Conservation (phyloP, 2,888 invertebrate species). For the Drosophila longiperda region DNA sequence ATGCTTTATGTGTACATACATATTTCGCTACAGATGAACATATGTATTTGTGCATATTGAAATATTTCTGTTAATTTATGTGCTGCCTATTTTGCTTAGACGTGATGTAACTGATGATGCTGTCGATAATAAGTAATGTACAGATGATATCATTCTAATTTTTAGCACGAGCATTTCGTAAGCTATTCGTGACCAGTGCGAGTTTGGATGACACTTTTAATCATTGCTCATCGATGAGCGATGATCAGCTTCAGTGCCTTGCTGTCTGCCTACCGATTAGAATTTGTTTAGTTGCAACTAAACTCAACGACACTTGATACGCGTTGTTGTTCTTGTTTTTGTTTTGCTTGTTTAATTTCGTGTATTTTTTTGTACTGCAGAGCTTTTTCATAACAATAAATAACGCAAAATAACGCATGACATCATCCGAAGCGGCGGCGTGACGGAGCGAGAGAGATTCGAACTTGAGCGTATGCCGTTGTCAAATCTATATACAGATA, state of each 20-base stretch:
- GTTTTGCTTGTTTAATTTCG: slow-evolving; percentile 43
- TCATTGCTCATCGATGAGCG: slow-evolving; percentile 2
- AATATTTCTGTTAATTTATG: slow-evolving; percentile 35
- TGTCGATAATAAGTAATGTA: slow-evolving; percentile 27
- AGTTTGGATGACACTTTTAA: slow-evolving; percentile 33
- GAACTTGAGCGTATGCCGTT: slow-evolving; percentile 31
- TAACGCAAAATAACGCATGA: slow-evolving; percentile 74
- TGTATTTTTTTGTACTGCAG: slow-evolving; percentile 33
- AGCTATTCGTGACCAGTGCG: slow-evolving; percentile 8
- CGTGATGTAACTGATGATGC: slow-evolving; percentile 43
- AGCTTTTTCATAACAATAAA: slow-evolving; percentile 72
- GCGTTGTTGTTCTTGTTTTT: slow-evolving; percentile 36
- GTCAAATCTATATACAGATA: slow-evolving; percentile 13
- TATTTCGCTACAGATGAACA: slow-evolving; percentile 1
- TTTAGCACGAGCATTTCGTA: slow-evolving; percentile 59
- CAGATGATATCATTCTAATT: slow-evolving; percentile 72
- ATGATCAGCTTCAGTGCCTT: slow-evolving; percentile 33
- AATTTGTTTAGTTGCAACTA: slow-evolving; percentile 27
- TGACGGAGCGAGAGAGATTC: slow-evolving; percentile 27
- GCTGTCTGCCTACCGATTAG: slow-evolving; percentile 40
- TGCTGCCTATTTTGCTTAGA: slow-evolving; percentile 34
- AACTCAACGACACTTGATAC: slow-evolving; percentile 50
- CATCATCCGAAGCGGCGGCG: slow-evolving; percentile 56
- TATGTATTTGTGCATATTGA: slow-evolving; percentile 9
- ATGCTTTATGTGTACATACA: slow-evolving; percentile 12